phyloP scores from a whole-genome alignment of 2,113 vertebrate species.

The Oenanthe melanoleuca region DNA sequence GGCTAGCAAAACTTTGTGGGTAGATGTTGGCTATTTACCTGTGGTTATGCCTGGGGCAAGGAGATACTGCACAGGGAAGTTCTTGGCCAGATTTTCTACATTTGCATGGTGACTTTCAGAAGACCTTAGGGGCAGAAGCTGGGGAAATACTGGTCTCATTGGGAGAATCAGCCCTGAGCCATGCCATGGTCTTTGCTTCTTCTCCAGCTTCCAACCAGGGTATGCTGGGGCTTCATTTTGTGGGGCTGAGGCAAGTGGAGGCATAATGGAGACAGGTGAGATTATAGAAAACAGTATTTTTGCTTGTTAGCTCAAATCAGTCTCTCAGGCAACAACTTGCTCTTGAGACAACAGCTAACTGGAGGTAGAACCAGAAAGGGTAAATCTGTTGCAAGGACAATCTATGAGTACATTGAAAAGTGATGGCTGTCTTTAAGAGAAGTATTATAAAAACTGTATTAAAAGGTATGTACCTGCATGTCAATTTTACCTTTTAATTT shows the following conservation, averaged over 20 bases:
- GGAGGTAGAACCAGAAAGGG: background rate
- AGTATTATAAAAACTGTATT: background rate
- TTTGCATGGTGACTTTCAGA: background rate
- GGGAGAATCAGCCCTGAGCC: background rate
- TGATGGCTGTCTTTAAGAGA: background rate
- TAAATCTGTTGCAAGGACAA: background rate
- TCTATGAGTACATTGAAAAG: background rate
- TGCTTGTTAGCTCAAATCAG: background rate
- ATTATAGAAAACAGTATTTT: background rate
- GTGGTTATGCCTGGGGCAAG: background rate
- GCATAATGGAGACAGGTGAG: background rate
- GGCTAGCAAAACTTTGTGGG: background rate
- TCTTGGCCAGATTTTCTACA: background rate
- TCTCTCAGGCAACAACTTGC: background rate
- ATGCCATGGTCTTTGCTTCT: background rate
- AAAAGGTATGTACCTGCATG: background rate
- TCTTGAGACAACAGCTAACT: background rate
- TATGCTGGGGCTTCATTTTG: background rate
- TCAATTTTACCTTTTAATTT: background rate
- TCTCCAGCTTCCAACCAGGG: background rate
- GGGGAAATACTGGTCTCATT: background rate
- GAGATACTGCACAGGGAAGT: background rate
- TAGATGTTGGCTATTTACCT: background rate
- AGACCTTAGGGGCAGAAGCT: background rate
- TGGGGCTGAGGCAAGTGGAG: background rate